phyloP scores from a whole-genome alignment of 2,797 vertebrate species.

The Diglossa cyanea region DNA sequence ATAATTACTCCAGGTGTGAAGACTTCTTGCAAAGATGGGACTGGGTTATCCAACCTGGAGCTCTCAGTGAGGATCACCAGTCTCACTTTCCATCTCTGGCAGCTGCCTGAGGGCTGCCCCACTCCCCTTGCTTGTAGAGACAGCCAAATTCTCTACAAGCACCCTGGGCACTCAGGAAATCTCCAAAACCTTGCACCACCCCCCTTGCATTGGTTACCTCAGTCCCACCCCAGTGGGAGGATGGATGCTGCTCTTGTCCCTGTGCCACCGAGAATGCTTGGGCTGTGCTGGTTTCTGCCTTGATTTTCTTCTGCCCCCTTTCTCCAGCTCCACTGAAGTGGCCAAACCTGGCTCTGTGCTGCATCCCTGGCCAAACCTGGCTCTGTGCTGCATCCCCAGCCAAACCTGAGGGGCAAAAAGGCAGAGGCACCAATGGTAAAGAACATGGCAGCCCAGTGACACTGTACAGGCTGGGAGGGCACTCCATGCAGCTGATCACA shows the following conservation, averaged over 20 bases:
- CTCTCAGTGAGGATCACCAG: background rate
- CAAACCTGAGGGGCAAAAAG: background rate
- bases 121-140: background rate
- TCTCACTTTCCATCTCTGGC: fast-evolving
- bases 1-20: background rate
- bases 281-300: background rate
- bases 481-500: background rate
- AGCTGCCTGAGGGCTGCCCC: background rate
- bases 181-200: background rate
- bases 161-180: background rate
- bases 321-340: background rate
- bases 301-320: background rate
- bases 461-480: fast-evolving
- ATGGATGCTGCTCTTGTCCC: background rate
- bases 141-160: background rate
- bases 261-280: background rate
- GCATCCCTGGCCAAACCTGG: background rate
- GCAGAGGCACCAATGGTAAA: background rate
- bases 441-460: background rate
- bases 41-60: fast-evolving
- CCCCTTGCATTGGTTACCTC: background rate
- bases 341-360: no score
- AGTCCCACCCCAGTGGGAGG: background rate
- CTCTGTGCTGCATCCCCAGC: background rate
- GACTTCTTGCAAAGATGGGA: background rate